These are phyloP conservation scores for Psilopogon haemacephalus DNA, from an alignment of 2,113 vertebrate genomes.

Conservation along the genomic window DNA sequence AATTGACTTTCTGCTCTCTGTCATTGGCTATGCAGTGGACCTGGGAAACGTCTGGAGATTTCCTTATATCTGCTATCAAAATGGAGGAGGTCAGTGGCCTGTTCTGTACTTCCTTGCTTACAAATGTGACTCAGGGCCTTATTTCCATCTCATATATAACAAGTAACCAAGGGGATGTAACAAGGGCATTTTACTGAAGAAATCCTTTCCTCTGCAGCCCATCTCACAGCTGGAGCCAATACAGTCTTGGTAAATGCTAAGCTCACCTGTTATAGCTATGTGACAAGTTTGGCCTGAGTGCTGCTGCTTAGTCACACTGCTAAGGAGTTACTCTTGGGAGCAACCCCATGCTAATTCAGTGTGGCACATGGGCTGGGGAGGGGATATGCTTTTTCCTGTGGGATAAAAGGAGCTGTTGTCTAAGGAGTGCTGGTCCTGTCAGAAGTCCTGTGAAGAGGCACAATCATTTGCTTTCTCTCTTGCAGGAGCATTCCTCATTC, in stretches of 20 bases:
- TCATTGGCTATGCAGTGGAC: slow-evolving; percentile 97
- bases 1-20: slow-evolving; percentile 95
- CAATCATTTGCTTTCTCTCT: slow-evolving; percentile 3
- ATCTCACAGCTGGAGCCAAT: not conserved
- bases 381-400: not conserved
- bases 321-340: not conserved
- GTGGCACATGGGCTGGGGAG: not conserved
- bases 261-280: not conserved
- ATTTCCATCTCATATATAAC: not conserved
- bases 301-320: not conserved
- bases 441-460: not conserved
- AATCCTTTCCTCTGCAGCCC: not conserved
- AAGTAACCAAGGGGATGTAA: not conserved
- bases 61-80: slow-evolving; percentile 98
- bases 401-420: not conserved
- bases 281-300: not conserved
- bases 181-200: not conserved
- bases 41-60: slow-evolving; percentile 98
- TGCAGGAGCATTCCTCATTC: slow-evolving; percentile 94
- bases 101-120: not conserved
- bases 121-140: not conserved
- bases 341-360: not conserved
- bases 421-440: not conserved
- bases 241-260: not conserved
- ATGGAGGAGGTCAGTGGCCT: slow-evolving; percentile 91